phyloP scores from a whole-genome alignment of 2,797 vertebrate genomes.

The Natrix natrix region DNA sequence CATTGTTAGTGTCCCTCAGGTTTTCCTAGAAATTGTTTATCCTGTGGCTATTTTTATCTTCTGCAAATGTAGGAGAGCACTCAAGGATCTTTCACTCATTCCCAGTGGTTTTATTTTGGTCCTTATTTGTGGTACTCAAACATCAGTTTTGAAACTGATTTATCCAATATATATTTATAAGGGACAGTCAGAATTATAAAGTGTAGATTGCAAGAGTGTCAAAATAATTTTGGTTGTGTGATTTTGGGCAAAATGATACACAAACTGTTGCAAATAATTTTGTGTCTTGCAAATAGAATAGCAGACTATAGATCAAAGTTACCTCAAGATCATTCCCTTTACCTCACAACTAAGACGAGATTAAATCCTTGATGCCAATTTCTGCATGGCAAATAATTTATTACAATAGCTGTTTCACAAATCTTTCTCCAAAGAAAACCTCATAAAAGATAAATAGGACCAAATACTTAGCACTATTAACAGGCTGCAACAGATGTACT shows the following conservation, averaged over 20 bases:
- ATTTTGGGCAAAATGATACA: not conserved
- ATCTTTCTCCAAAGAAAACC: slow-evolving; percentile 62
- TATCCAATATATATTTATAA: not conserved
- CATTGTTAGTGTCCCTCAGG: not conserved
- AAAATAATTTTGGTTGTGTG: not conserved
- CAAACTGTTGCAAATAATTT: not conserved
- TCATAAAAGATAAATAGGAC: slow-evolving; percentile 75
- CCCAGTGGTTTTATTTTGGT: not conserved
- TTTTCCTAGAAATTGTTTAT: not conserved
- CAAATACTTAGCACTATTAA: slow-evolving; percentile 67
- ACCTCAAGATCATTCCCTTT: slow-evolving; percentile 37
- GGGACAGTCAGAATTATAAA: not conserved
- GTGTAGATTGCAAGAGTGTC: not conserved
- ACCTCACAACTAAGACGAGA: slow-evolving; percentile 48
- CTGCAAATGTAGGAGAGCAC: not conserved
- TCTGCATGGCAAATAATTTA: slow-evolving; percentile 70
- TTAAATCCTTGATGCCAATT: slow-evolving; percentile 60
- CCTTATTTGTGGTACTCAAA: not conserved
- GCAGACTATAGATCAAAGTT: slow-evolving; percentile 23
- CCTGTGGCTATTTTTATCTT: not conserved
- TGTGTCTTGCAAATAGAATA: not conserved
- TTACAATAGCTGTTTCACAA: slow-evolving; percentile 68
- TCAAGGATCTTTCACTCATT: not conserved
- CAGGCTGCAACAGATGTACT: slow-evolving; percentile 62
- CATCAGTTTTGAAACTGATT: not conserved